These are phyloP conservation scores for Cyprinodon brontotheroides DNA, from an alignment of 2,113 vertebrate genomes.

Conservation along the genomic window DNA sequence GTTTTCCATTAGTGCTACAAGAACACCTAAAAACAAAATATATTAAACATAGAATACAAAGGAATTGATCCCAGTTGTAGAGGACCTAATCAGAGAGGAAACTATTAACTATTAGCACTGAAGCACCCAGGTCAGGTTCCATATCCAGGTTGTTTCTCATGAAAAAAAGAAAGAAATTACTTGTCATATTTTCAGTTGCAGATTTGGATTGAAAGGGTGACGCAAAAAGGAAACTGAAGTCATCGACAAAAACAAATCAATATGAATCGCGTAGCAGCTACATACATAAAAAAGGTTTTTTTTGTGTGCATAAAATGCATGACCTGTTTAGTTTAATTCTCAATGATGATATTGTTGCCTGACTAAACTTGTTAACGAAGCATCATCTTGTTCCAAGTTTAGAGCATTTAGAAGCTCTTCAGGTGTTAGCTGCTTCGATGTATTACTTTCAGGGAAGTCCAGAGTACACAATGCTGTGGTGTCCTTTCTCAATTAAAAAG, in stretches of 20 bases:
- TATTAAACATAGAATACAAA: too few species aligned
- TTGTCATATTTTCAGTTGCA: neutral
- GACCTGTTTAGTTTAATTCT: neutral
- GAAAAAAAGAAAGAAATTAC: neutral
- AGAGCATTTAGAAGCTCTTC: neutral
- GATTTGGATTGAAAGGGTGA: too few species aligned
- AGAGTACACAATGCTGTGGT: slow-evolving; percentile 38
- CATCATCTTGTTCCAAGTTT: neutral
- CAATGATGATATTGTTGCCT: neutral
- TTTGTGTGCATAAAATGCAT: neutral
- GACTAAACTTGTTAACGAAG: neutral
- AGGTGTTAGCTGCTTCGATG: neutral
- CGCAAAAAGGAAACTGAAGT: neutral
- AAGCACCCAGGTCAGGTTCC: neutral
- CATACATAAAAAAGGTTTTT: neutral
- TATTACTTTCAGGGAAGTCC: slow-evolving; percentile 18
- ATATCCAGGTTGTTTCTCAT: neutral
- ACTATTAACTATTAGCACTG: too few species aligned
- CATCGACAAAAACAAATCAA: neutral
- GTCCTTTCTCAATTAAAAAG: slow-evolving; percentile 46
- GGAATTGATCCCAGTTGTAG: too few species aligned
- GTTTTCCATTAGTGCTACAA: too few species aligned
- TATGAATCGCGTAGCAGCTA: neutral
- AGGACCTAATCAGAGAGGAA: too few species aligned
- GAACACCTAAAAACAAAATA: too few species aligned